Evolutionary conservation across 2,888 invertebrate genomes (phyloP), one percentile per base, ranked within the genome.

Genomic region (Agelastica alni): DNA sequence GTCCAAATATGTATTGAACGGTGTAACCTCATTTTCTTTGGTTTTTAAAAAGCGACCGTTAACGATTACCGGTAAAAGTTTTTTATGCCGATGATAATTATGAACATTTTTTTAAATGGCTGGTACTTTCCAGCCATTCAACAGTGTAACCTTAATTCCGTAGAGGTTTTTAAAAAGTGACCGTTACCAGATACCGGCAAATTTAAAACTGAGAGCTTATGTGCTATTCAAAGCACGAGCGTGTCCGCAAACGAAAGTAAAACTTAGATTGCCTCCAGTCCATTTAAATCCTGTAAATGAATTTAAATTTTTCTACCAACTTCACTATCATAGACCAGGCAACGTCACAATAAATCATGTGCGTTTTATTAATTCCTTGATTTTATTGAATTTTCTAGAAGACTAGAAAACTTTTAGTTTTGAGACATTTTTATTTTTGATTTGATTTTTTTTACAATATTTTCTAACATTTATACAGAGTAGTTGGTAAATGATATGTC

Each of bases 241-340:
- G 57, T 62, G 61, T 66, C 59, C 62, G 62, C 62, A 57, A 69
- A 70, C 60, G 69, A 71, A 71, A 71, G 70, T 71, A 68, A 71
- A 70, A 69, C 61, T 60, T 61, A 61, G 61, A 58, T 59, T 53
- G 59, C 56, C 54, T 62, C 57, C 56, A 53, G 62, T 58, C 53
- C 56, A 59, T 59, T 56, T 59, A 59, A 59, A 51, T 41, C 60
- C 62, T 62, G 60, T 60, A 63, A 59, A 63, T 32, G 31, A 58
- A 58, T 55, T 57, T 56, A 53, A 56, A 58, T 32, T 32, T 32
- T n/a, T n/a, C n/a, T n/a, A n/a, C n/a, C 14, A 32, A 32, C 14
- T 16, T 32, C 32, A 14, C 32, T 32, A 32, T 32, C 16, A 32
- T 32, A 32, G 32, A 32, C 32, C 32, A 32, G 32, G 32, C 14